A percentile compares a stretch with the other conserved stretches of the same genome.
These are phyloP conservation scores for Cygnus olor DNA, from an alignment of 2,797 vertebrate genomes.

Conservation along the genomic window DNA sequence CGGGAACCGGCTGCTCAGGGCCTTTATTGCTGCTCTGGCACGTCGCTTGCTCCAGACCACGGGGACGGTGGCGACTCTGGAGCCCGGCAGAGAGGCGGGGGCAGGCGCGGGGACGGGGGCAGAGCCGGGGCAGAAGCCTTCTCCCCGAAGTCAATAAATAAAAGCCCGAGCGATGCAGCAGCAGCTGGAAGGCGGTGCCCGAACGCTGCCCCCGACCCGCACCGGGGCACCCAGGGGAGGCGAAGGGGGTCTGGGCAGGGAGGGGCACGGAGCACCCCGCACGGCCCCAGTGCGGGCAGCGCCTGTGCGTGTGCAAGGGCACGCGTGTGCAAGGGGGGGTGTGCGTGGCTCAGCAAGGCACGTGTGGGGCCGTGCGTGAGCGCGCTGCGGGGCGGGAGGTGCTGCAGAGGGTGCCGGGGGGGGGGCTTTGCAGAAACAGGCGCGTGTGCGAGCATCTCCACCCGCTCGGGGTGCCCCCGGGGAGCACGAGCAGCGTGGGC, in stretches of 20 bases:
- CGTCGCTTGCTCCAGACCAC: background rate
- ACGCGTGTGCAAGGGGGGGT: background rate
- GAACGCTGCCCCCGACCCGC: background rate
- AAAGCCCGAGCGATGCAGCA: conserved; percentile 38
- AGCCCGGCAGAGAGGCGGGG: background rate
- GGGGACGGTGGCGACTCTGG: background rate
- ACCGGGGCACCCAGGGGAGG: background rate
- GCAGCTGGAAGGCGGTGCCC: background rate
- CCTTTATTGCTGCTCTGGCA: conserved; percentile 67
- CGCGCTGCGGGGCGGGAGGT: too few relatives aligned
- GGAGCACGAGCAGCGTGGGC: background rate
- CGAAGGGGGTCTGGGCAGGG: background rate
- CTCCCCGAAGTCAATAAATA: conserved; percentile 78
- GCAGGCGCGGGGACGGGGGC: background rate
- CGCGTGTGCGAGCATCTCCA: background rate
- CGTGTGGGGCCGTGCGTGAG: background rate
- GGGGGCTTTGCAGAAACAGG: background rate
- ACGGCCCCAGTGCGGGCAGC: too few relatives aligned
- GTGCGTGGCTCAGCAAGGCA: background rate
- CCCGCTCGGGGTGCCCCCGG: background rate
- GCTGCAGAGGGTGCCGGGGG: too few relatives aligned
- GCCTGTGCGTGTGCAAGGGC: background rate
- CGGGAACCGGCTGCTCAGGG: background rate
- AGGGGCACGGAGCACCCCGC: background rate
- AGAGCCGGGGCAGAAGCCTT: background rate